A percentile compares a stretch with the other conserved stretches of the same genome.
These are phyloP conservation scores for Chaetogeoica ovagalla DNA, from an alignment of 2,888 invertebrate genomes.

Conservation along the genomic window DNA sequence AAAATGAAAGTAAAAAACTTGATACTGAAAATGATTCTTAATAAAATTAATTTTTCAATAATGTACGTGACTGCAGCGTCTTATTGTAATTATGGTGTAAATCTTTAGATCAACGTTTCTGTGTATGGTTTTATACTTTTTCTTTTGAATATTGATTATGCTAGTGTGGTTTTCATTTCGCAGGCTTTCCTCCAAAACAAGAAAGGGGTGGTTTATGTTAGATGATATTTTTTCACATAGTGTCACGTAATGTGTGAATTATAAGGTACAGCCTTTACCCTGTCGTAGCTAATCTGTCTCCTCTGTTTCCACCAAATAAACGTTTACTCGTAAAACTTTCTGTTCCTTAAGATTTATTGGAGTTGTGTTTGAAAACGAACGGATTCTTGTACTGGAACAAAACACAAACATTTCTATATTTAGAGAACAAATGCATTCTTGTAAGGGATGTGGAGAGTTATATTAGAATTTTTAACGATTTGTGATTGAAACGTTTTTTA, in stretches of 20 bases:
- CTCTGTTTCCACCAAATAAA: conserved; percentile 20
- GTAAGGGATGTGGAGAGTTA: not conserved
- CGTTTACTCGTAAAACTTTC: conserved; percentile 35
- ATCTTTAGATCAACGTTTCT: conserved; percentile 9
- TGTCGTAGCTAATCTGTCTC: conserved; percentile 46
- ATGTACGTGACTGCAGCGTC: not conserved
- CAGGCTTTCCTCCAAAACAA: conserved; percentile 43
- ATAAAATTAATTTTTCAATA: conserved; percentile 2
- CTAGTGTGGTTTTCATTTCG: conserved; percentile 14
- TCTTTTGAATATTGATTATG: conserved; percentile 26
- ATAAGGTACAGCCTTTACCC: conserved; percentile 52
- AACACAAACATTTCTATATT: conserved; percentile 20
- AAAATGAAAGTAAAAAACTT: too few relatives aligned
- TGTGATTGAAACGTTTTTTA: not conserved
- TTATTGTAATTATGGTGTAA: conserved; percentile 4
- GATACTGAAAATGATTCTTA: not conserved
- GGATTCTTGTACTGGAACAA: conserved; percentile 29
- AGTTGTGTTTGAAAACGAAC: conserved; percentile 10
- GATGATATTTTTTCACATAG: conserved; percentile 39
- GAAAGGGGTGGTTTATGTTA: conserved; percentile 49
- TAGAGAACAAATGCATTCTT: not conserved
- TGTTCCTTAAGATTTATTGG: conserved; percentile 35
- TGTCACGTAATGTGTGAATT: conserved; percentile 46
- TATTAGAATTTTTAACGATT: conserved; percentile 3
- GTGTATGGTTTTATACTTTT: not conserved